These are phyloP conservation scores for Sclerodermus sp. DNA, from an alignment of 2,888 invertebrate species.

Conservation along the genomic window DNA sequence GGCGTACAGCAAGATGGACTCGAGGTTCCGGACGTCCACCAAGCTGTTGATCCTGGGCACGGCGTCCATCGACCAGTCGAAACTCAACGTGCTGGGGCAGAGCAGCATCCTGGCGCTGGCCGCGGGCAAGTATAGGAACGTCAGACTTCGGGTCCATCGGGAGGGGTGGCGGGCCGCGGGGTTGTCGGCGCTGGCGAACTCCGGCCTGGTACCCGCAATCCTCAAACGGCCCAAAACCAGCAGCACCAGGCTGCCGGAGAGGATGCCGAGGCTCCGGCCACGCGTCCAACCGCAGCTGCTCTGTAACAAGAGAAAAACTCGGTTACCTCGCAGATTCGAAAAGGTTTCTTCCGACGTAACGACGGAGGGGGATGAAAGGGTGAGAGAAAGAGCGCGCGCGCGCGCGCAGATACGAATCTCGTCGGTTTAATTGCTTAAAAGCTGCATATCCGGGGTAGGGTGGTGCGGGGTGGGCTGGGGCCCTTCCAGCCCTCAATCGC, in stretches of 20 bases:
- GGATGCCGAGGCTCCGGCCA: conserved; percentile 70
- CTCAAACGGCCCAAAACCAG: conserved; percentile 77
- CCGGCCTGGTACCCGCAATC: conserved; percentile 73
- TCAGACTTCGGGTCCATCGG: conserved; percentile 78
- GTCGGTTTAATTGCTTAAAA: too few species aligned
- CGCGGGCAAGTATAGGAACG: conserved; percentile 89
- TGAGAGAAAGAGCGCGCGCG: conserved; percentile 8
- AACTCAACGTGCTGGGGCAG: conserved; percentile 86
- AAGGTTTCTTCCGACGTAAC: background rate
- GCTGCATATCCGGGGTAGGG: too few species aligned
- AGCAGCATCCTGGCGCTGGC: conserved; percentile 87
- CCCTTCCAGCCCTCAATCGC: too few species aligned
- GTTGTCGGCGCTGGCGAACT: conserved; percentile 94
- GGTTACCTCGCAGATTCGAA: background rate
- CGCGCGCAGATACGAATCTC: too few species aligned
- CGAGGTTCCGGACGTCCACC: conserved; percentile 78
- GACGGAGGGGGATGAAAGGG: background rate
- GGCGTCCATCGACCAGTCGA: conserved; percentile 99
- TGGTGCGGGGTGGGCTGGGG: too few species aligned
- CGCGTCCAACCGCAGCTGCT: conserved; percentile 55
- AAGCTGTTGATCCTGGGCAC: conserved; percentile 81
- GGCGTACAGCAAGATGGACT: conserved; percentile 75
- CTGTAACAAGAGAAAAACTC: conserved; percentile 18
- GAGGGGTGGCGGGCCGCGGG: conserved; percentile 89
- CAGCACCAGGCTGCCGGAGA: conserved; percentile 69